Conservation (phyloP, 2,113 vertebrate genomes). For the Pygoscelis antarcticus region DNA sequence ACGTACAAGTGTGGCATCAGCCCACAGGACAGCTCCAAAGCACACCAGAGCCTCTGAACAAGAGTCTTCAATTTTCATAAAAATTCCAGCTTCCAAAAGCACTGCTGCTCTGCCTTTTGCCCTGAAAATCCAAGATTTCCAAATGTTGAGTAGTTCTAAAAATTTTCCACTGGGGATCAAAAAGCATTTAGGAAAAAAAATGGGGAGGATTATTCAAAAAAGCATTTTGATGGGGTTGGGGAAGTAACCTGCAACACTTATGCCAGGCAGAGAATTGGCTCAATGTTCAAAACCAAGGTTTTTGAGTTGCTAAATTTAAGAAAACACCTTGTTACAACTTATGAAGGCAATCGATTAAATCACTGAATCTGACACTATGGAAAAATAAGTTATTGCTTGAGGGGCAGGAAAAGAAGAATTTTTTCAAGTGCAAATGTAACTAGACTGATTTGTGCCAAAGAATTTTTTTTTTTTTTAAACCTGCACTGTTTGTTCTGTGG, state of each 20-base stretch:
- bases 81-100: not conserved
- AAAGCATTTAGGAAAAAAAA: not conserved
- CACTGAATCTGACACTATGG: not conserved
- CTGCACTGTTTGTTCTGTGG: not conserved
- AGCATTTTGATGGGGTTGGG: not conserved
- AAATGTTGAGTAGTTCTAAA: not conserved
- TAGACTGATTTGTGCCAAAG: not conserved
- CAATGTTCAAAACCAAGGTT: not conserved
- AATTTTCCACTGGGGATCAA: not conserved
- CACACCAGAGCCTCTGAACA: not conserved
- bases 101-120: not conserved
- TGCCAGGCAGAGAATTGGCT: not conserved
- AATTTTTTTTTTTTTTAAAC: not conserved
- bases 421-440: not conserved
- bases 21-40: not conserved
- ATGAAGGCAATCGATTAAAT: not conserved
- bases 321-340: not conserved
- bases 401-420: not conserved
- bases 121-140: not conserved
- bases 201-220: not conserved
- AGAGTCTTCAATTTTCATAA: not conserved
- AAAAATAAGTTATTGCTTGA: not conserved
- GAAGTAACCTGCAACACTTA: not conserved
- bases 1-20: accelerated
- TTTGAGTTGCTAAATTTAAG: not conserved